Evolutionary conservation across 2,113 vertebrate species (phyloP).

Genomic region (Entelurus aequoreus): DNA sequence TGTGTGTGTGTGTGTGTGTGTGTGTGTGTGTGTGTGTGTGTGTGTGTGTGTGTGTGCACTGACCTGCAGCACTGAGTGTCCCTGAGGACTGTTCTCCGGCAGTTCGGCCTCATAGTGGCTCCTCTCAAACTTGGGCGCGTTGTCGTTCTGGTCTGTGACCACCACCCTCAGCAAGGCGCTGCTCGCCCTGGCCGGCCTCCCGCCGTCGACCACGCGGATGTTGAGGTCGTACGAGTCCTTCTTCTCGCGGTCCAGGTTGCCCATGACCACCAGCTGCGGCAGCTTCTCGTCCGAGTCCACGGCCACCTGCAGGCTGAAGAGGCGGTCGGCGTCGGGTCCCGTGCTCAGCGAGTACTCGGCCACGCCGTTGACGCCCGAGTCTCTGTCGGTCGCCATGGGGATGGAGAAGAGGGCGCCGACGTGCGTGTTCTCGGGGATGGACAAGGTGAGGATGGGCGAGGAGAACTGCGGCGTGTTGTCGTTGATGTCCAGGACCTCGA

Average conservation of each 20-base stretch:
- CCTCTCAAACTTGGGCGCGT: constrained; percentile 86
- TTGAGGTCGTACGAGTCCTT: constrained; percentile 95
- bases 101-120: constrained; percentile 85
- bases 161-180: constrained; percentile 89
- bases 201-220: constrained; percentile 91
- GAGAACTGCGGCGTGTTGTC: constrained; percentile 97
- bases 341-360: constrained; percentile 85
- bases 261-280: constrained; percentile 92
- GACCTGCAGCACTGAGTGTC: constrained; percentile 94
- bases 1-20: too few species aligned
- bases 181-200: constrained; percentile 81
- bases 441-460: constrained; percentile 84
- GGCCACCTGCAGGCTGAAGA: constrained; percentile 90
- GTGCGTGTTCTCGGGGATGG: constrained; percentile 93
- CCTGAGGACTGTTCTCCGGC: constrained; percentile 86
- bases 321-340: constrained; percentile 80
- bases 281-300: constrained; percentile 87
- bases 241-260: constrained; percentile 88
- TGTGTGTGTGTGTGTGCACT: constrained; percentile 5
- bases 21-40: too few species aligned
- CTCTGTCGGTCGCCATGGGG: constrained; percentile 84
- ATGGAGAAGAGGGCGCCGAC: constrained; percentile 85
- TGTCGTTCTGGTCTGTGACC: constrained; percentile 94
- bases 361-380: constrained; percentile 83
- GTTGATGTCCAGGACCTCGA: constrained; percentile 91